Evolutionary conservation across 2,888 invertebrate species (phyloP), one percentile per base, ranked within the genome.

Genomic region (Hoplodrina ambigua): DNA sequence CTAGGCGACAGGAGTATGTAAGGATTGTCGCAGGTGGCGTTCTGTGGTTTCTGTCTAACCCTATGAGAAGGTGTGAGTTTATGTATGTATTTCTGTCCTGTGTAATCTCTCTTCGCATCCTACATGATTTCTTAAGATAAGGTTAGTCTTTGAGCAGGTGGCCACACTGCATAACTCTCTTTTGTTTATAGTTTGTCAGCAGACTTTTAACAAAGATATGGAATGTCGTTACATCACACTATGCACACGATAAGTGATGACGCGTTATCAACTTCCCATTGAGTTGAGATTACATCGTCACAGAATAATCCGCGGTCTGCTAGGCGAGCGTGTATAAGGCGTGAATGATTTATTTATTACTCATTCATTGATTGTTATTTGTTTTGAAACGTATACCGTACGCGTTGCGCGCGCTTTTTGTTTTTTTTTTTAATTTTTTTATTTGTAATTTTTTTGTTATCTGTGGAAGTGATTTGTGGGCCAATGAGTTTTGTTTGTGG

Each of bases 221-320:
- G 68, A 74, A 79, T 72, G 71, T 79, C 70, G 80, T 89, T 88
- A 89, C 87, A 86, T 90, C 89, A 88, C 75, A 72, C 67, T 59
- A 61, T 78, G 70, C 69, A 70, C 57, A 62, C 71, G 89, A 86
- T 89, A 77, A 88, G 78, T 75, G 78, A 77, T 81, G 85, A 82
- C 85, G 86, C 76, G 81, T 89, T 92, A 91, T 92, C 91, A 85
- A 83, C 84, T 85, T 86, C 90, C 87, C 89, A 88, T 88, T 87
- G 85, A 86, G 85, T 82, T 72, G 72, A 88, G 90, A 90, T 88
- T 90, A 88, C 76, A 74, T 78, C 78, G 85, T 84, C 86, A 85
- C 82, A 82, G 75, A 76, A 67, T 75, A 81, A 80, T 84, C 78
- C 84, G 13, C 17, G 17, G 72, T 72, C 76, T 81, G 30, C 30